Conservation (phyloP, 2,113 vertebrate species). For the Dicerorhinus sumatrensis region DNA sequence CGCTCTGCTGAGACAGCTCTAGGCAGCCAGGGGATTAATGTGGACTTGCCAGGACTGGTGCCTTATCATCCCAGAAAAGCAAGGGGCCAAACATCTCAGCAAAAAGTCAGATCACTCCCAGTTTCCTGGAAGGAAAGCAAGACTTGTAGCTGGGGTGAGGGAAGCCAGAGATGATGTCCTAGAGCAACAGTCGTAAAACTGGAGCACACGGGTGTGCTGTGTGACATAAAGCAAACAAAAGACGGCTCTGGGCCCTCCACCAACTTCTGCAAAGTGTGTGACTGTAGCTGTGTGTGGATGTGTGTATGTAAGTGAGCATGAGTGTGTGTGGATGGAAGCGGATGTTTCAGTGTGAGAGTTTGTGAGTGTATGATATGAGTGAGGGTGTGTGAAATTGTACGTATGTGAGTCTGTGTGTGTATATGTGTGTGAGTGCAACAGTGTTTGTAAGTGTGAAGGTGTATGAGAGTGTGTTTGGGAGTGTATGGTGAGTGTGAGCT, state of each 20-base stretch:
- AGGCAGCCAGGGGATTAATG: not conserved
- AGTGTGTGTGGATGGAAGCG: not conserved
- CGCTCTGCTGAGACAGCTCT: not conserved
- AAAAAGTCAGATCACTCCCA: not conserved
- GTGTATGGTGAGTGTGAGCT: not conserved
- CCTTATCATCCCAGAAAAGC: not conserved
- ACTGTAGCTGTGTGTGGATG: not conserved
- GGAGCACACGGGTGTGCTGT: too few relatives aligned
- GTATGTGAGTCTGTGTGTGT: not conserved
- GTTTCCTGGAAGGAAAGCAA: not conserved
- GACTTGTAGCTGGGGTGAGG: not conserved
- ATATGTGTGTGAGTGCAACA: not conserved
- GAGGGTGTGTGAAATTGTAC: not conserved
- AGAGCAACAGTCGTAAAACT: not conserved
- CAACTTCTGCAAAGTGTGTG: not conserved
- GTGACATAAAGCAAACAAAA: not conserved
- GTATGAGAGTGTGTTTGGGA: not conserved
- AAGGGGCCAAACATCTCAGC: not conserved
- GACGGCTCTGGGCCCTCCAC: not conserved
- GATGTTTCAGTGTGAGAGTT: not conserved
- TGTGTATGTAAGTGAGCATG: not conserved
- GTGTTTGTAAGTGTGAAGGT: not conserved
- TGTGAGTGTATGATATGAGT: not conserved
- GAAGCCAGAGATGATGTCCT: not conserved
- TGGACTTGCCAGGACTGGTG: not conserved